Percentiles rank a stretch among this genome's conserved stretches.
Evolutionary conservation across 2,797 vertebrate genomes (phyloP).

Genomic region (Harpagifer antarcticus): DNA sequence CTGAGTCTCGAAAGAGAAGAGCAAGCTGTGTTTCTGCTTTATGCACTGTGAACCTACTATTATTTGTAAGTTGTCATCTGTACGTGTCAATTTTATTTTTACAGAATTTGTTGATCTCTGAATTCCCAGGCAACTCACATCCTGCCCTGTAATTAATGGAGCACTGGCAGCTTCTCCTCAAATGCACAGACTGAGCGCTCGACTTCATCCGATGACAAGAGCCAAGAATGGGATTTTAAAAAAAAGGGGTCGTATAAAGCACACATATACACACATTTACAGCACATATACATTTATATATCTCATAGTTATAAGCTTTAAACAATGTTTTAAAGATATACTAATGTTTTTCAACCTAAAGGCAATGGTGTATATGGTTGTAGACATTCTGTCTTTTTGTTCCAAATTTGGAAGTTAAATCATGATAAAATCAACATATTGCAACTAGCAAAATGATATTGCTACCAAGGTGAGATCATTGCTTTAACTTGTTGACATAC

Average conservation of each 20-base stretch:
- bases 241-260: background rate
- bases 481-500: too few relatives aligned
- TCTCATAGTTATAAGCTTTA: too few relatives aligned
- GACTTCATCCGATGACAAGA: conserved; percentile 41
- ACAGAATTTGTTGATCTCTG: conserved; percentile 51
- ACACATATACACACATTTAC: background rate
- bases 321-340: too few relatives aligned
- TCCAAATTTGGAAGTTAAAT: too few relatives aligned
- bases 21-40: conserved; percentile 22
- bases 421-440: too few relatives aligned
- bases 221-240: conserved; percentile 43
- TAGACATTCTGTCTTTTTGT: too few relatives aligned
- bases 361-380: too few relatives aligned
- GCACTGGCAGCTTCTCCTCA: conserved; percentile 46
- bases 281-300: background rate
- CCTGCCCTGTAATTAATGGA: conserved; percentile 54
- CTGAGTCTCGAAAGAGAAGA: conserved; percentile 12
- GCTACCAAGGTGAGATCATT: too few relatives aligned
- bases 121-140: conserved; percentile 37
- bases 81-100: conserved; percentile 17
- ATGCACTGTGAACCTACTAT: conserved; percentile 12
- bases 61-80: conserved; percentile 10
- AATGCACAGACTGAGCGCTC: conserved; percentile 41
- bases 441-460: background rate
- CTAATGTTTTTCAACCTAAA: too few relatives aligned